Conservation (phyloP, 1,140 invertebrate genomes). For the Samia ricini region DNA sequence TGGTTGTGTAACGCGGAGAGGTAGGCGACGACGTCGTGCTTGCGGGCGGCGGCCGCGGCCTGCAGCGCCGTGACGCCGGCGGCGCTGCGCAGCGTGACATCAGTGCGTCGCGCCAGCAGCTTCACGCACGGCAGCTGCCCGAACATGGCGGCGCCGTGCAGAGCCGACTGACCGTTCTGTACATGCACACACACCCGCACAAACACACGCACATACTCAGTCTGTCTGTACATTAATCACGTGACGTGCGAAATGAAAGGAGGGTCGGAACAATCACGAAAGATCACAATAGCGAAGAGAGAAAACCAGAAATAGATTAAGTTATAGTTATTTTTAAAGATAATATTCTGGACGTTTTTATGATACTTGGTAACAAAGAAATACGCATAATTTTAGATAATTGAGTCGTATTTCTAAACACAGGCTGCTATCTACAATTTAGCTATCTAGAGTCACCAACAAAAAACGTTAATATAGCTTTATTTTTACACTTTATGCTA, state of each 20-base stretch:
- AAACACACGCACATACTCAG: too few relatives aligned
- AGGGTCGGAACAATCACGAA: background rate
- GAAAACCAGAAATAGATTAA: too few relatives aligned
- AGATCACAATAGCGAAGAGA: too few relatives aligned
- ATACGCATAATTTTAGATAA: too few relatives aligned
- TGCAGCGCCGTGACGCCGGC: slow-evolving; percentile 84
- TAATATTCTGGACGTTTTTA: too few relatives aligned
- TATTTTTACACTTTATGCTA: too few relatives aligned
- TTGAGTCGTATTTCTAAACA: too few relatives aligned
- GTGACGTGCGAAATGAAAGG: background rate
- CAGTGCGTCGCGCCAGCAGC: slow-evolving; percentile 87
- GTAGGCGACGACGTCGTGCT: slow-evolving; percentile 80
- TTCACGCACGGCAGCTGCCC: slow-evolving; percentile 89
- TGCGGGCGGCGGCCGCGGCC: slow-evolving; percentile 79
- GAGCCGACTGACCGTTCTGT: slow-evolving; percentile 93
- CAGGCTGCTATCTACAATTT: too few relatives aligned
- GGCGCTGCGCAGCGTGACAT: slow-evolving; percentile 82
- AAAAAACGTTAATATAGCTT: too few relatives aligned
- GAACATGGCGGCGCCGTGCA: slow-evolving; percentile 93
- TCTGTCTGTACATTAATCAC: background rate
- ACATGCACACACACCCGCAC: slow-evolving; percentile 23
- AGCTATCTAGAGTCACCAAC: too few relatives aligned
- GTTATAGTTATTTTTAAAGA: too few relatives aligned
- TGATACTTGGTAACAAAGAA: too few relatives aligned
- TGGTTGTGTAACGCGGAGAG: slow-evolving; percentile 45